These are phyloP conservation scores for Drosophila ezoana DNA, from an alignment of 2,888 invertebrate species.

Conservation along the genomic window DNA sequence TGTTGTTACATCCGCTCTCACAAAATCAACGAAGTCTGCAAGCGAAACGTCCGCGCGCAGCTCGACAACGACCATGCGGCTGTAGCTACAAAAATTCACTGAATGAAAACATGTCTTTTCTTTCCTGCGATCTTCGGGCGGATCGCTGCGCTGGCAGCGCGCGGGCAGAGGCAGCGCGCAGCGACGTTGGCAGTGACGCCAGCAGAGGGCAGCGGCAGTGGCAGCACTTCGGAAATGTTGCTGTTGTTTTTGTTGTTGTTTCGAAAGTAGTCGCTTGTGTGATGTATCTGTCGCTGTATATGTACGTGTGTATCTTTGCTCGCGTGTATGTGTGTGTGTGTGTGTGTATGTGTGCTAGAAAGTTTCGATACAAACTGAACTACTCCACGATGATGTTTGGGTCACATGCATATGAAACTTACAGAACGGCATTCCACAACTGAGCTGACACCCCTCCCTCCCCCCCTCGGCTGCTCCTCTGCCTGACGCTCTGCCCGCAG, in stretches of 20 bases:
- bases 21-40: constrained; percentile 20
- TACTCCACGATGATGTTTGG: constrained; percentile 61
- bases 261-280: constrained; percentile 53
- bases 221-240: constrained; percentile 25
- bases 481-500: constrained; percentile 5
- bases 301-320: constrained; percentile 21
- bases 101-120: constrained; percentile 83
- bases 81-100: constrained; percentile 80
- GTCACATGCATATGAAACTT: constrained; percentile 79
- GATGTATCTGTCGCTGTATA: constrained; percentile 31
- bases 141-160: too few species aligned
- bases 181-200: constrained; percentile 20
- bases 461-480: neutral
- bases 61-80: constrained; percentile 68
- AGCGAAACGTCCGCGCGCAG: constrained; percentile 41
- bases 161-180: constrained; percentile 14
- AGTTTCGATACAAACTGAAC: constrained; percentile 67
- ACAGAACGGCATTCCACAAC: constrained; percentile 83
- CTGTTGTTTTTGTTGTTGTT: constrained; percentile 32
- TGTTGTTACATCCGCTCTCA: constrained; percentile 51
- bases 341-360: constrained; percentile 58
- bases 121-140: constrained; percentile 75
- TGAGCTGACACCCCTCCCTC: constrained; percentile 41
- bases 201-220: constrained; percentile 18
- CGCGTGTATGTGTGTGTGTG: neutral